These are phyloP conservation scores for Catamblyrhynchus diadema DNA, from an alignment of 2,797 vertebrate genomes.

Conservation along the genomic window DNA sequence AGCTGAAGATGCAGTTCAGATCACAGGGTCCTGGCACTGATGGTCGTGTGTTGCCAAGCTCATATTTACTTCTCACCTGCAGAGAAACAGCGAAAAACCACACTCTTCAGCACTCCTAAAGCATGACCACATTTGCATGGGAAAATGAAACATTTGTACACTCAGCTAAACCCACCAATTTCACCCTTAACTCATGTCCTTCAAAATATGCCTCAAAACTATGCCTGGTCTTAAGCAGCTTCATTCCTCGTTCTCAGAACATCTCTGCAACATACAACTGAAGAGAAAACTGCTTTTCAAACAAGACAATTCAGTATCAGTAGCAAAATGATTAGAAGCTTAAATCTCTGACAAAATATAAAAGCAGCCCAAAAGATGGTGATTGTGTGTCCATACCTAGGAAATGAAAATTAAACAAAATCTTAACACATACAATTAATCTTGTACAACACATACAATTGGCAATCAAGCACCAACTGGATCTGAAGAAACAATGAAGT, in stretches of 20 bases:
- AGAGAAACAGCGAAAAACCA: slow-evolving; percentile 1
- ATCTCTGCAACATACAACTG: not conserved
- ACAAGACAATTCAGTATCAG: not conserved
- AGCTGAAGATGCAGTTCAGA: slow-evolving; percentile 29
- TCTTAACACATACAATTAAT: not conserved
- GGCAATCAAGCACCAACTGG: not conserved
- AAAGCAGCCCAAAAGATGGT: not conserved
- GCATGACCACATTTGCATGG: not conserved
- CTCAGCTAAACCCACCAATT: not conserved
- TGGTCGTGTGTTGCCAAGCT: accelerated
- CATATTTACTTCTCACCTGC: not conserved
- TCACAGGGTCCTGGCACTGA: not conserved
- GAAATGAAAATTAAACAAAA: not conserved
- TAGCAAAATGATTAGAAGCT: not conserved
- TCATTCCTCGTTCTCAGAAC: not conserved
- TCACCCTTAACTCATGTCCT: not conserved
- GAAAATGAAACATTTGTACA: not conserved
- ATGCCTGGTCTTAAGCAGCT: accelerated
- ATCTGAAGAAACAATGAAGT: not conserved
- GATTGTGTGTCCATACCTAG: not conserved
- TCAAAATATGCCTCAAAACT: not conserved
- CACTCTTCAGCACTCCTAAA: not conserved
- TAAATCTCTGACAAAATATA: not conserved
- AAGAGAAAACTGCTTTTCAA: not conserved
- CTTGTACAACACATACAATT: not conserved